Base-by-base conservation (phyloP, 1,140 invertebrate genomes). In the Eubasilissa regina region DNA sequence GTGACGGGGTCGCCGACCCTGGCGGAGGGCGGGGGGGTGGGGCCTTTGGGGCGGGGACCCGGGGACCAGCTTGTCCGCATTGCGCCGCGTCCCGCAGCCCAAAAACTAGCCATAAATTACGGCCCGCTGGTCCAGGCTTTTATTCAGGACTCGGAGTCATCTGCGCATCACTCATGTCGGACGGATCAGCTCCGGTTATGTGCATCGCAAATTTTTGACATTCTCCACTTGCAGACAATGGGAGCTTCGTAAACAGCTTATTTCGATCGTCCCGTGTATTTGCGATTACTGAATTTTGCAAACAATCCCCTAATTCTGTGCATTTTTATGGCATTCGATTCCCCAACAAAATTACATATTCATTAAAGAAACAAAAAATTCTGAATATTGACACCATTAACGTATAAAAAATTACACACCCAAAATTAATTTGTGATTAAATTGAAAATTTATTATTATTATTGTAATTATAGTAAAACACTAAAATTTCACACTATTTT, bases 101-200 rank as follows among this genome's bases (percentile, higher is more conserved):
- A 74, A 74, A 74, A 74, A 74, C 70, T 74, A 74, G 51, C 19
- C 70, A 74, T 74, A 74, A 74, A 74, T 74, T 74, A 74, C 53
- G 70, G 12, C 15, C 48, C 21, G 25, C 68, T 68, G 44, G 43
- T 12, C 43, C 64, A 17, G 66, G 9, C 66, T 45, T 70, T 70
- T 70, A 70, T 70, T 51, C 66, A 8, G 66, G 17, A 15, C 13
- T 48, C 45, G 15, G 25, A 70, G 66, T 47, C 25, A 70, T 70
- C 66, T 51, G 66, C 45, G 19, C 62, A 70, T 70, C 66, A 70
- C 15, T 70, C 66, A 70, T 70, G 66, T 15, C 66, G n/a, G 13
- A 19, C 25, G 66, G 66, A 70, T 70, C 66, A 70, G 66, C 45
- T 47, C 25, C 19, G 45, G 12, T 21, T 70, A 25, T 51, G 47